Conservation (phyloP, 2,797 vertebrate species). For the Halcyon chelicuti region DNA sequence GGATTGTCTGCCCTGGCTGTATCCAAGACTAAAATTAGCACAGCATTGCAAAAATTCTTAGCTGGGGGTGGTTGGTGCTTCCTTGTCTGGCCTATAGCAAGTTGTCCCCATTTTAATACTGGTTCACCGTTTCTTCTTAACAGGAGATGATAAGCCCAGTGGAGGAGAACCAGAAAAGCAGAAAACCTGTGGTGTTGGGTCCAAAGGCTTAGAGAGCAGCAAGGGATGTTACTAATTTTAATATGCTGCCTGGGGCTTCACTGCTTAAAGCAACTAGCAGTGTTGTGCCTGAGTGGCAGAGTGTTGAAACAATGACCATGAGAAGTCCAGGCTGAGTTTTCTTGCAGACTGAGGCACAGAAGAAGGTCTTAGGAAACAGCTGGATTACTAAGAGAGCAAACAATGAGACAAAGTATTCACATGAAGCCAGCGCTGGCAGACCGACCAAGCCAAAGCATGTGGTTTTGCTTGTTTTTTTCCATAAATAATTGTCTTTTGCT, state of each 20-base stretch:
- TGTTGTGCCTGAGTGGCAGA: neutral
- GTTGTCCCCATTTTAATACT: neutral
- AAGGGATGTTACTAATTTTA: neutral
- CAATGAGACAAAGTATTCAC: neutral
- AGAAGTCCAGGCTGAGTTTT: neutral
- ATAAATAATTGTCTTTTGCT: neutral
- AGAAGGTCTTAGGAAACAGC: neutral
- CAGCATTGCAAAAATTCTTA: neutral
- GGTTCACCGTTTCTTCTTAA: neutral
- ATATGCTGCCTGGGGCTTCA: neutral
- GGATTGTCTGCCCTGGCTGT: neutral
- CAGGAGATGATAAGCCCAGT: neutral
- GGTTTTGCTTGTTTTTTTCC: neutral
- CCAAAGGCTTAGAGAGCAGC: neutral
- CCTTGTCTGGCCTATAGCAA: neutral
- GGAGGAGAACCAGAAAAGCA: neutral
- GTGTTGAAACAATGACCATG: fast-evolving
- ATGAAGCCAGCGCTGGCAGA: neutral
- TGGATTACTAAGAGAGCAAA: neutral
- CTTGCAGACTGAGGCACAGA: neutral
- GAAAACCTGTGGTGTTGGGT: neutral
- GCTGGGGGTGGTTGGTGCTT: neutral
- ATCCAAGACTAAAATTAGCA: neutral
- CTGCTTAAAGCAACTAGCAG: neutral
- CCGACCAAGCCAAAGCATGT: neutral